Conservation (phyloP, 2,888 invertebrate genomes). For the Oscheius sp. region DNA sequence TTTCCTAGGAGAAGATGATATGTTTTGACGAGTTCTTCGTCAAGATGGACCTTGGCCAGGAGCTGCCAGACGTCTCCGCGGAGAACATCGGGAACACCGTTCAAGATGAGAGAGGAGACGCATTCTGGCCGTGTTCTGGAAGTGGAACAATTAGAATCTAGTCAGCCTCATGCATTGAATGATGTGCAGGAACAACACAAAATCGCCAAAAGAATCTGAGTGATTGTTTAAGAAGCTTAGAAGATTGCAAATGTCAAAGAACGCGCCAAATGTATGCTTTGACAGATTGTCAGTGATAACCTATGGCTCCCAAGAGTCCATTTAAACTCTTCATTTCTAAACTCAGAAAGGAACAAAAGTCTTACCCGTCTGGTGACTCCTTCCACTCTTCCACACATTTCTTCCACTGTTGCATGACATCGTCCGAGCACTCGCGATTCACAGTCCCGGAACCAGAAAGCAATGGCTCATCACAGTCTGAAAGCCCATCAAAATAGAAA, state of each 20-base stretch:
- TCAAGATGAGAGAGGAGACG: slow-evolving; percentile 83
- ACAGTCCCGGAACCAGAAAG: slow-evolving; percentile 97
- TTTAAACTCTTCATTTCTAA: background rate
- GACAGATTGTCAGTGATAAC: background rate
- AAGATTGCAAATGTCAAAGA: too few relatives aligned
- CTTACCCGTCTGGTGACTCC: background rate
- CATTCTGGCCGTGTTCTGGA: slow-evolving; percentile 82
- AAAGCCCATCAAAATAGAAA: slow-evolving; percentile 19
- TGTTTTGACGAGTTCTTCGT: slow-evolving; percentile 86
- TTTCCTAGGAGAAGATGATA: slow-evolving; percentile 92
- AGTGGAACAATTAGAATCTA: background rate
- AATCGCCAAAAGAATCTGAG: too few relatives aligned
- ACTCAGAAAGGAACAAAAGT: background rate
- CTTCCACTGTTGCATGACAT: slow-evolving; percentile 91
- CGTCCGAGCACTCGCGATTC: slow-evolving; percentile 93
- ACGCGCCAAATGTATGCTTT: too few relatives aligned
- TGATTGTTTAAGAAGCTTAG: too few relatives aligned
- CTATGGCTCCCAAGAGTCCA: background rate
- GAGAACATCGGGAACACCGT: slow-evolving; percentile 93
- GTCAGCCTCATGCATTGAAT: too few relatives aligned
- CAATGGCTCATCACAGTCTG: slow-evolving; percentile 83
- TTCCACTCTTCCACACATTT: slow-evolving; percentile 80
- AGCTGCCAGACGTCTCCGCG: slow-evolving; percentile 98
- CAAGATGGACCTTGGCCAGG: slow-evolving; percentile 83
- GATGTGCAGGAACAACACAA: too few relatives aligned